Percentiles rank a stretch among this genome's conserved stretches.
These are phyloP conservation scores for Aphodius granarius DNA, from an alignment of 2,888 invertebrate species.

Conservation along the genomic window DNA sequence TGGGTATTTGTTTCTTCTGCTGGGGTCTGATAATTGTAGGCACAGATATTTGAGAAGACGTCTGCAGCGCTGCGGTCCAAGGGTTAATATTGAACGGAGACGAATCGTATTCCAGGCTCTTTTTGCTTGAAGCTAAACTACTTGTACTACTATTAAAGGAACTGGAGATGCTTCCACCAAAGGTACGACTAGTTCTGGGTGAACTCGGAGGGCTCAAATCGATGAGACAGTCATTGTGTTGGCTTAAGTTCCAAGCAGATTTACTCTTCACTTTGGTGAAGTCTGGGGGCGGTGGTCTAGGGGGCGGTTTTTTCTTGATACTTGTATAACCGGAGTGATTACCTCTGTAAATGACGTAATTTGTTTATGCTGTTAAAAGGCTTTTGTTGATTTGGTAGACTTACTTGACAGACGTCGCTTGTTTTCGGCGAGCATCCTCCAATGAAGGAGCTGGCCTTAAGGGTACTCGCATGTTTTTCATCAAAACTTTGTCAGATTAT, in stretches of 20 bases:
- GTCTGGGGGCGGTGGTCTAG: slow-evolving; percentile 71
- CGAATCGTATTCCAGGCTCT: slow-evolving; percentile 73
- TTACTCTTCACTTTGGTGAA: slow-evolving; percentile 47
- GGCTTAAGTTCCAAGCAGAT: slow-evolving; percentile 46
- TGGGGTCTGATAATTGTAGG: slow-evolving; percentile 77
- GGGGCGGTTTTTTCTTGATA: slow-evolving; percentile 69
- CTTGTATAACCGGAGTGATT: slow-evolving; percentile 13
- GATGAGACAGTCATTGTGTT: slow-evolving; percentile 51
- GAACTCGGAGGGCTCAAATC: slow-evolving; percentile 58
- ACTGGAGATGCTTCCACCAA: slow-evolving; percentile 51
- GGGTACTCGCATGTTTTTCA: slow-evolving; percentile 37
- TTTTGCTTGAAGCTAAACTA: slow-evolving; percentile 71
- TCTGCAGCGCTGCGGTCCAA: slow-evolving; percentile 25
- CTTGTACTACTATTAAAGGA: slow-evolving; percentile 54
- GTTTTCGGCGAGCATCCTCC: slow-evolving; percentile 33
- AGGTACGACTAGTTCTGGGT: slow-evolving; percentile 44
- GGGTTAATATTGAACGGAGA: slow-evolving; percentile 47
- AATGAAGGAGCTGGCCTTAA: slow-evolving; percentile 36
- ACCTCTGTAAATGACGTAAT: slow-evolving; percentile 5
- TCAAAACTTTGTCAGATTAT: slow-evolving; percentile 27
- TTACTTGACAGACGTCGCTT: slow-evolving; percentile 22
- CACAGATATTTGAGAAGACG: slow-evolving; percentile 31
- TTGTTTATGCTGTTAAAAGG: not conserved
- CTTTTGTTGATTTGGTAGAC: slow-evolving; percentile 5
- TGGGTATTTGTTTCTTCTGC: slow-evolving; percentile 21